These are phyloP conservation scores for Ridgeia piscesae DNA, from an alignment of 1,140 invertebrate genomes.

Conservation along the genomic window DNA sequence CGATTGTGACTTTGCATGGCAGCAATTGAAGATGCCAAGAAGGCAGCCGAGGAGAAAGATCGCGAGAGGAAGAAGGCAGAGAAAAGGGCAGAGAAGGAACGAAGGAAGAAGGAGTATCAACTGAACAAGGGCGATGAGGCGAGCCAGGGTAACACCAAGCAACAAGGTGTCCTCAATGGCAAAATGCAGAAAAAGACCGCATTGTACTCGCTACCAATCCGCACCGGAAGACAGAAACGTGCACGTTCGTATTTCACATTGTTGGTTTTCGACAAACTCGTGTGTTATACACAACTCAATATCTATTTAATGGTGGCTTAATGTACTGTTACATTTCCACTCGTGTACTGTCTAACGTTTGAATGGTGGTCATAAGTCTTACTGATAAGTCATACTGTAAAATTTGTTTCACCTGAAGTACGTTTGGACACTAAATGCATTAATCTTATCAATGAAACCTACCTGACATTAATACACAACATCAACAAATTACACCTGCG, in stretches of 20 bases:
- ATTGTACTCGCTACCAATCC: neutral
- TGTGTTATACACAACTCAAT: no score
- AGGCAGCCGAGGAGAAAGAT: slow-evolving; percentile 34
- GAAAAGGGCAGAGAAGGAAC: slow-evolving; percentile 39
- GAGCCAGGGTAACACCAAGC: neutral
- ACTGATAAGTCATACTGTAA: neutral
- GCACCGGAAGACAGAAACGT: neutral
- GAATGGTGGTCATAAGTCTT: neutral
- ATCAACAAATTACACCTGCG: neutral
- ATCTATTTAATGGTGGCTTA: no score
- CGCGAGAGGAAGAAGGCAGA: slow-evolving; percentile 36
- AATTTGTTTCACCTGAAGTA: neutral
- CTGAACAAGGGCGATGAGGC: neutral
- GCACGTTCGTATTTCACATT: neutral
- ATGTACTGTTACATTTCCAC: no score
- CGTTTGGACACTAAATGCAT: neutral
- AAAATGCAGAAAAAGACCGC: neutral
- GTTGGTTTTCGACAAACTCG: neutral
- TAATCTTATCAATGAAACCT: neutral
- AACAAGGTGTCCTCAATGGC: neutral
- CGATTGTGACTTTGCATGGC: neutral
- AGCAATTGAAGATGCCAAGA: slow-evolving; percentile 36
- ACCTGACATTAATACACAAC: neutral
- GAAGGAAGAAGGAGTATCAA: slow-evolving; percentile 14
- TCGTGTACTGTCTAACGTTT: neutral